Conservation (phyloP, 2,888 invertebrate genomes). For the Halictus quadricinctus region DNA sequence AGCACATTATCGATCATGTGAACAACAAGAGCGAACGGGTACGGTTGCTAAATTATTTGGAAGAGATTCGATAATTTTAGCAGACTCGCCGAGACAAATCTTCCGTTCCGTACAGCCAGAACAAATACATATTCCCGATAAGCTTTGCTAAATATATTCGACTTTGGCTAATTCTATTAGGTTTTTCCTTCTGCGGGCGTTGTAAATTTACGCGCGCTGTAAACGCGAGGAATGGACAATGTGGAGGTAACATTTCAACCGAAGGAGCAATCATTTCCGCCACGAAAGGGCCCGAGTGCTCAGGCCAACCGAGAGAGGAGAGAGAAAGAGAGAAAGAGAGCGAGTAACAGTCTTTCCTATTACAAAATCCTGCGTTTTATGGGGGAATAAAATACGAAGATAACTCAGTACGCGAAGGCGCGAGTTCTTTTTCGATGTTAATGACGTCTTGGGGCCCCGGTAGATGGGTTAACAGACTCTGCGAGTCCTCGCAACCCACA, state of each 20-base stretch:
- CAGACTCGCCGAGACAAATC: neutral
- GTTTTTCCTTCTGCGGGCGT: neutral
- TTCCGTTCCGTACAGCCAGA: neutral
- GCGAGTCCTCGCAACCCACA: constrained; percentile 39
- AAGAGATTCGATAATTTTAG: neutral
- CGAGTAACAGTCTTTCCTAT: neutral
- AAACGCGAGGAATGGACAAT: neutral
- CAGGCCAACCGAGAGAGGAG: neutral
- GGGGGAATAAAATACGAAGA: constrained; percentile 2
- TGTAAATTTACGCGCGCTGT: neutral
- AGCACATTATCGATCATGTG: neutral
- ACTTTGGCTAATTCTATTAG: neutral
- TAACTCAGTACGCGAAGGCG: neutral
- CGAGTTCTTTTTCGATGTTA: neutral
- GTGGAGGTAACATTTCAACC: constrained; percentile 1
- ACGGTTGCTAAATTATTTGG: no score
- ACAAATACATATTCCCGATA: neutral
- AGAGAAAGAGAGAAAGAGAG: neutral
- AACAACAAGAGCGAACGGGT: neutral
- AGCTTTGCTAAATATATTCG: neutral
- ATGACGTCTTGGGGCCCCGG: constrained; percentile 8
- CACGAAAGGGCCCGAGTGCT: neutral
- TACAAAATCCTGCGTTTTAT: constrained; percentile 11
- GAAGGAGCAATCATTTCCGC: neutral
- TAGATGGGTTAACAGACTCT: constrained; percentile 40